These are phyloP conservation scores for Boloria euphrosyne DNA, from an alignment of 2,888 invertebrate species.

Conservation along the genomic window DNA sequence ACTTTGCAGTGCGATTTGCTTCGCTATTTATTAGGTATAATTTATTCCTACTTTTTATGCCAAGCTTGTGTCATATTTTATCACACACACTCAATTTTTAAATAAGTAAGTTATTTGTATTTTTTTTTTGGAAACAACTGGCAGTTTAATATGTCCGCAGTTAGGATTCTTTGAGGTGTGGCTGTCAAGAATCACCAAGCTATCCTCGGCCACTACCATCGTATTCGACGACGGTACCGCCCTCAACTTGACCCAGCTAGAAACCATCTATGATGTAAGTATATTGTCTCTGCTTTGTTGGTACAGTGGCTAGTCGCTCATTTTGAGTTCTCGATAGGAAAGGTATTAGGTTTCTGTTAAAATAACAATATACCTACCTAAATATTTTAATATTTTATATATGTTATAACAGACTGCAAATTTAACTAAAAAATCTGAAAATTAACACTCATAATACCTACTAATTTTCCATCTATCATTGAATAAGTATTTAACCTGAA, in stretches of 20 bases:
- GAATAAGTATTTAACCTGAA: too few species aligned
- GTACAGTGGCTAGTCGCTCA: too few species aligned
- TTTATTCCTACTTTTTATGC: too few species aligned
- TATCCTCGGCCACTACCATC: slow-evolving; percentile 89
- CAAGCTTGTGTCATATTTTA: neutral
- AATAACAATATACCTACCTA: neutral
- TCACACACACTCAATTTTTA: neutral
- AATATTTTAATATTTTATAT: too few species aligned
- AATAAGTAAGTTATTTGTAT: neutral
- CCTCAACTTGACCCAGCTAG: slow-evolving; percentile 91
- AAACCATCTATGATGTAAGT: slow-evolving; percentile 90
- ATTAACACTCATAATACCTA: neutral
- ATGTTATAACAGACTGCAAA: neutral
- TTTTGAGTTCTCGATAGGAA: too few species aligned
- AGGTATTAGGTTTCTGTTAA: too few species aligned
- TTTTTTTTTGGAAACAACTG: slow-evolving; percentile 38
- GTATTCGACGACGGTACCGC: slow-evolving; percentile 95
- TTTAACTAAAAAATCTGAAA: too few species aligned
- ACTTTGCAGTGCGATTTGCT: neutral
- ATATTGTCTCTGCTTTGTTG: too few species aligned
- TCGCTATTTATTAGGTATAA: neutral
- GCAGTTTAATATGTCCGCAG: slow-evolving; percentile 57
- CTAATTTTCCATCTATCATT: too few species aligned
- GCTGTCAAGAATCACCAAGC: slow-evolving; percentile 92
- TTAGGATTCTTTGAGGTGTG: slow-evolving; percentile 97